phyloP scores from a whole-genome alignment of 2,113 vertebrate genomes.

The Rhinogobius similis region DNA sequence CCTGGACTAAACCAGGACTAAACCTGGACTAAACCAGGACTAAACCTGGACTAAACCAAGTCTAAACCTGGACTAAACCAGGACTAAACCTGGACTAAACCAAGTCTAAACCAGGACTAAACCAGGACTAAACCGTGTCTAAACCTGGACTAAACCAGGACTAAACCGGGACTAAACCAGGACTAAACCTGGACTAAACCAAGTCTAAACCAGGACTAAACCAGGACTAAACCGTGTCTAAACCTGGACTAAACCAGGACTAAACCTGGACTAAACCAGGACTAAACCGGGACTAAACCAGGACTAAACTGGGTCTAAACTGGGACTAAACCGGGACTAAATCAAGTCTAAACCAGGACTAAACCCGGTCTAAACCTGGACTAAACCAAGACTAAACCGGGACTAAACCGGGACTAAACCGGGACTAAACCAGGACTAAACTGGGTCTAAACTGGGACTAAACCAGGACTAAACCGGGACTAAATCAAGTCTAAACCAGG shows the following conservation, averaged over 20 bases:
- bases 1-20: neutral
- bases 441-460: neutral
- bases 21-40: neutral
- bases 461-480: neutral
- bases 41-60: neutral
- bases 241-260: neutral
- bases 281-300: neutral
- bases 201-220: no score
- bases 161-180: neutral
- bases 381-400: no score
- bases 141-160: neutral
- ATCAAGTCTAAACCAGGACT: no score
- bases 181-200: conserved; percentile 51
- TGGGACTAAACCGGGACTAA: no score
- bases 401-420: neutral
- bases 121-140: neutral
- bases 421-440: neutral
- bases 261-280: conserved; percentile 53
- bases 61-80: neutral
- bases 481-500: neutral
- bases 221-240: no score
- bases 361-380: no score
- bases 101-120: neutral
- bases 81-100: neutral
- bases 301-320: conserved; percentile 81